Conservation (phyloP, 2,113 vertebrate genomes). For the Pterocles orientalis region DNA sequence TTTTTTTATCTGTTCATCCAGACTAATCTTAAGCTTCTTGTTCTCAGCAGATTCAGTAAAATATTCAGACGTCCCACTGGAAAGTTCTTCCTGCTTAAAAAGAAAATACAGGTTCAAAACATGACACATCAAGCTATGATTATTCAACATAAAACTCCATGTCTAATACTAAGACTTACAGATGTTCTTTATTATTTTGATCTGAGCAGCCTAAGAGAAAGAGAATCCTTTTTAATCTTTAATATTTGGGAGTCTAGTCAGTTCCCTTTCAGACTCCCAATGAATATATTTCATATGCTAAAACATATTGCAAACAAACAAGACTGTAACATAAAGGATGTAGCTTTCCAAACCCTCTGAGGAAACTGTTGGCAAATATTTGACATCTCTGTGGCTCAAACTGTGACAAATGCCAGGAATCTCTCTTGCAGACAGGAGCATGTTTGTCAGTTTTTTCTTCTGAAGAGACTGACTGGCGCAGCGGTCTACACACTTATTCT, state of each 20-base stretch:
- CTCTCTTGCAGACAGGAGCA: constrained; percentile 27
- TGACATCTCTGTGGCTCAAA: constrained; percentile 48
- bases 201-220: constrained; percentile 40
- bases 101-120: constrained; percentile 71
- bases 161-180: constrained; percentile 33
- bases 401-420: constrained; percentile 59
- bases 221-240: constrained; percentile 49
- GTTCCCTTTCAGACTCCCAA: constrained; percentile 17
- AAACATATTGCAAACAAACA: constrained; percentile 53
- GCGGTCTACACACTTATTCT: constrained; percentile 19
- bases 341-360: constrained; percentile 58
- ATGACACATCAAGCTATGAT: constrained; percentile 49
- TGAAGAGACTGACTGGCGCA: constrained; percentile 44
- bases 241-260: constrained; percentile 31
- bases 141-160: constrained; percentile 53
- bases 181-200: constrained; percentile 66
- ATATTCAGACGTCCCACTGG: constrained; percentile 82
- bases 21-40: constrained; percentile 24
- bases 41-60: constrained; percentile 75
- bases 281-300: constrained; percentile 36
- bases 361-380: constrained; percentile 59
- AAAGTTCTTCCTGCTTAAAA: constrained; percentile 67
- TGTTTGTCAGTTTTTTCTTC: constrained; percentile 24
- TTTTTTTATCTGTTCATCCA: constrained; percentile 57
- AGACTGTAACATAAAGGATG: constrained; percentile 41